Evolutionary conservation across 2,888 invertebrate genomes (phyloP).

Genomic region (Agonopterix heracliana): DNA sequence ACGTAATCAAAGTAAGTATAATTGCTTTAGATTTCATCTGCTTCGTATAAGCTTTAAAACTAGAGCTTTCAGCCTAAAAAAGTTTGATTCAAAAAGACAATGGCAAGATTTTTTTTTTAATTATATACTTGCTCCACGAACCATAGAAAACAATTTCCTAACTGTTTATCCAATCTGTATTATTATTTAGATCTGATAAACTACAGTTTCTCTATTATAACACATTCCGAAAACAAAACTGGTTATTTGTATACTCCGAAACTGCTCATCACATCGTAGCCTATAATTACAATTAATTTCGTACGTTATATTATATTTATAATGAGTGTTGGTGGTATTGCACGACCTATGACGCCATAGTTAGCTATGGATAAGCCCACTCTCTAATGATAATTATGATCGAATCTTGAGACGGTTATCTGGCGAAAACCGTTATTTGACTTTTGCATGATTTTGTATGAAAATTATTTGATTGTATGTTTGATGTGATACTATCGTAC

Average conservation of each 20-base stretch:
- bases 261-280: constrained; percentile 24
- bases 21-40: too few species aligned
- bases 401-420: constrained; percentile 13
- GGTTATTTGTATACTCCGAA: constrained; percentile 19
- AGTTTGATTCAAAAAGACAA: too few species aligned
- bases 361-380: constrained; percentile 22
- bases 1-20: too few species aligned
- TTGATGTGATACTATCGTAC: too few species aligned
- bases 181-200: too few species aligned
- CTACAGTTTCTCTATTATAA: too few species aligned
- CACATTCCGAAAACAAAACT: constrained; percentile 12
- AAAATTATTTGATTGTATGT: too few species aligned
- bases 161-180: too few species aligned
- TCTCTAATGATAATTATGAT: constrained; percentile 25
- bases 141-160: too few species aligned
- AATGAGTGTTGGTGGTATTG: constrained; percentile 40
- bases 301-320: constrained; percentile 39
- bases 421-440: constrained; percentile 15
- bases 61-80: too few species aligned
- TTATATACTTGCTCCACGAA: neutral
- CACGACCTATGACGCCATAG: constrained; percentile 38
- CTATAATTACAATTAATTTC: constrained; percentile 58
- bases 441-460: neutral
- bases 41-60: too few species aligned
- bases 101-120: too few species aligned